Percentiles rank a stretch among this genome's conserved stretches.
phyloP scores from a whole-genome alignment of 2,888 invertebrate genomes.

The Tenthredo notha region DNA sequence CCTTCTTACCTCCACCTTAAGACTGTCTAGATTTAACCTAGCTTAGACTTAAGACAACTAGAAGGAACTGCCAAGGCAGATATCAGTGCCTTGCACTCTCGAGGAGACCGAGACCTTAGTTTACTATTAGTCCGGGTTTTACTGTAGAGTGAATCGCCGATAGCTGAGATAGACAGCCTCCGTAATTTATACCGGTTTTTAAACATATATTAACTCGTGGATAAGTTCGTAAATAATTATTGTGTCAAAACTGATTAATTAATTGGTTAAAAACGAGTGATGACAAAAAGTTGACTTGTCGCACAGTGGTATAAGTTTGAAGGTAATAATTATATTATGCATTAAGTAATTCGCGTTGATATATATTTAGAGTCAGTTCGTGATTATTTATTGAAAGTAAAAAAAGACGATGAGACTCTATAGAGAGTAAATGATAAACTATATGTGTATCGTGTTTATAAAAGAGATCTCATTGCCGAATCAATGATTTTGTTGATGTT shows the following conservation, averaged over 20 bases:
- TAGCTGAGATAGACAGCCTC: neutral
- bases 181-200: neutral
- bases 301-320: neutral
- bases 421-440: neutral
- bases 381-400: neutral
- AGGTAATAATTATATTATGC: neutral
- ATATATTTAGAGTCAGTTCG: neutral
- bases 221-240: neutral
- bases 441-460: neutral
- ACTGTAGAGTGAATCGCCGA: neutral
- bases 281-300: neutral
- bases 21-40: slow-evolving; percentile 8
- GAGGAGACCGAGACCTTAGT: slow-evolving; percentile 1
- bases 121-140: slow-evolving; percentile 2
- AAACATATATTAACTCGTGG: neutral
- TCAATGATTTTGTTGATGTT: neutral
- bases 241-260: neutral
- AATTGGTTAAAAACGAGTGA: neutral
- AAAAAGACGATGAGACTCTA: neutral
- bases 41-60: neutral
- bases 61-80: neutral
- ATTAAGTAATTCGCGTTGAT: neutral
- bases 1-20: neutral
- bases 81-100: slow-evolving; percentile 19
- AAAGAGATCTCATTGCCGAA: neutral